Conservation (phyloP, 2,888 invertebrate genomes). For the Diloba caeruleocephala region DNA sequence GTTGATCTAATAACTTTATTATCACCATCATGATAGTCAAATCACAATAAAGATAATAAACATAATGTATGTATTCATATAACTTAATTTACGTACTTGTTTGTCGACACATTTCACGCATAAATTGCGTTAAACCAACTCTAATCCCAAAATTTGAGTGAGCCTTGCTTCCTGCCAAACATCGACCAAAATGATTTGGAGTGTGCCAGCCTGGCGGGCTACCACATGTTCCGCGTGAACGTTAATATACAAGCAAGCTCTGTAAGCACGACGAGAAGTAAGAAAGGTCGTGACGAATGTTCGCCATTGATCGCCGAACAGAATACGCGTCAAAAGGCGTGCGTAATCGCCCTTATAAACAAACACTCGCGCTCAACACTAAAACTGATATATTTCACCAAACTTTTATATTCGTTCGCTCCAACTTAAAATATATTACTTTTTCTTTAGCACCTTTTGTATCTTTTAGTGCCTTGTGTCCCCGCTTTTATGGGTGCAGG, state of each 20-base stretch:
- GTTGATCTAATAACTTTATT: too few species aligned
- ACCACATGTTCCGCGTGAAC: conserved; percentile 30
- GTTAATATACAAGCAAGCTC: conserved; percentile 29
- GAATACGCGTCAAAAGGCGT: conserved; percentile 75
- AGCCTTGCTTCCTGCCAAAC: conserved; percentile 27
- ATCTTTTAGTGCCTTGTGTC: conserved; percentile 88
- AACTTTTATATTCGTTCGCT: conserved; percentile 87
- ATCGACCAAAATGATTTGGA: conserved; percentile 12
- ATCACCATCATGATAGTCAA: too few species aligned
- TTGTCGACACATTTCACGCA: conserved; percentile 11
- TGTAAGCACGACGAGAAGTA: conserved; percentile 52
- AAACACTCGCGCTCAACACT: conserved; percentile 83
- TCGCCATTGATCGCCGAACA: conserved; percentile 58
- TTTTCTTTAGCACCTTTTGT: conserved; percentile 89
- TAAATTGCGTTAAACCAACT: conserved; percentile 17
- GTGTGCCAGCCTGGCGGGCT: conserved; percentile 26
- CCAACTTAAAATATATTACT: conserved; percentile 87
- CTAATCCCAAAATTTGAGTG: conserved; percentile 18
- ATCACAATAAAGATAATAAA: too few species aligned
- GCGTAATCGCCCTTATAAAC: conserved; percentile 85
- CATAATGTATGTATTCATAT: too few species aligned
- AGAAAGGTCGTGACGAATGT: conserved; percentile 72
- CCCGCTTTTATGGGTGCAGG: conserved; percentile 85
- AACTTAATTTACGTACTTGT: too few species aligned
- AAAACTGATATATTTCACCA: conserved; percentile 88